Evolutionary conservation across 2,797 vertebrate species (phyloP), one percentile per base, ranked within the genome.

Genomic region (Sciaenops ocellatus): DNA sequence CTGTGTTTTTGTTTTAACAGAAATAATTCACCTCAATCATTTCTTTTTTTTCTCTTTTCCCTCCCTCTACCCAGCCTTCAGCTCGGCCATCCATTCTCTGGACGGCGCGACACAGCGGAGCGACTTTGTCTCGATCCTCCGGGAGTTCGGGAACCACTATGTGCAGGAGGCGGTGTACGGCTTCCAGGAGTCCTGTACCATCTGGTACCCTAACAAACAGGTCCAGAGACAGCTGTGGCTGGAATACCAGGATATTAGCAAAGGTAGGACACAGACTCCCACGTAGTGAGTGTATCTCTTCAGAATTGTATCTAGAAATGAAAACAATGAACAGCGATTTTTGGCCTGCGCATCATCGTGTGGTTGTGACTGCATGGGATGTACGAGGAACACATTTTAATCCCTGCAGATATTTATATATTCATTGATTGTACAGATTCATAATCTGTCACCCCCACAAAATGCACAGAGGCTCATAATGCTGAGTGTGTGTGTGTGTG

Each of bases 161-260:
- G 97, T 99, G 70, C 98, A 99, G 83, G 98, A 99, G 91, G 98
- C 98, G 0, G 90, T 99, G 69, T 99, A 99, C 0, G 98, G 98
- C 80, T 99, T 99, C 30, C 97, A 99, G 93, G 97, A 99, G 92
- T 97, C 97, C 86, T 99, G 98, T 69, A 97, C 97, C 88, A 99
- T 99, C 93, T 99, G 98, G 98, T 99, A 99, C 90, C 98, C 98
- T 88, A 99, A 98, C 90, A 98, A 96, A 73, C 98, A 98, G 94
- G 97, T 99, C 78, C 98, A 99, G 93, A 94, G 96, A 44, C 96
- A 99, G 94, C 96, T 99, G 89, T 99, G 98, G 98, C 90, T 99
- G 65, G 98, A 99, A 87, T 99, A 99, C 48, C 98, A 99, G 93
- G 98, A 99, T 89, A 99, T 99, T 84, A 99, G 97, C 93, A 99